Percentiles rank a stretch among this genome's conserved stretches.
Evolutionary conservation across 35 echinoderm and acorn worm species (phyloP).

Genomic region (Diadema setosum): DNA sequence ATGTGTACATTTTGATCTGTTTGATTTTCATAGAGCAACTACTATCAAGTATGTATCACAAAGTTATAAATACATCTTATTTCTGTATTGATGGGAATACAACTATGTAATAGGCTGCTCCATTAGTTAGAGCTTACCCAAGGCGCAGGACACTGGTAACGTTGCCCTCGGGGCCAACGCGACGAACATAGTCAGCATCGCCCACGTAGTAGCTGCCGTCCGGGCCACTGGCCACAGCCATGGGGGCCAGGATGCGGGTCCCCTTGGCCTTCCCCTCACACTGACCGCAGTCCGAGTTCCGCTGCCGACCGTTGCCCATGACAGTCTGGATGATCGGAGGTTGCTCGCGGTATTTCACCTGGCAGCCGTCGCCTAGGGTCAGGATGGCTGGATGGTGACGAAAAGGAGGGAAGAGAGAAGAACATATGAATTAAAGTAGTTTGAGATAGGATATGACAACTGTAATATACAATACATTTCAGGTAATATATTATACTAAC

Average conservation of each 20-base stretch:
- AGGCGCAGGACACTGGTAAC: conserved; percentile 64
- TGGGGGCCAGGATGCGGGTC: conserved; percentile 74
- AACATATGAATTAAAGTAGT: too few species aligned
- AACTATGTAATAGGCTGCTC: too few species aligned
- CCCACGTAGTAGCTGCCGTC: conserved; percentile 89
- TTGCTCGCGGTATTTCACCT: conserved; percentile 45
- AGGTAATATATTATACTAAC: neutral
- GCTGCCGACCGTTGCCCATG: conserved; percentile 78
- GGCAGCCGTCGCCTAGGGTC: conserved; percentile 60
- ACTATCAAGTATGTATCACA: too few species aligned
- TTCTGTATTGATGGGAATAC: too few species aligned
- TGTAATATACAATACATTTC: too few species aligned
- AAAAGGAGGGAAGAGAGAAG: neutral
- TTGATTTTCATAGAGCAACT: too few species aligned
- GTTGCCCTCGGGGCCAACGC: conserved; percentile 77
- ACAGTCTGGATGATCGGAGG: conserved; percentile 64
- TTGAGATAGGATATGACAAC: neutral
- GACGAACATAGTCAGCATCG: conserved; percentile 79
- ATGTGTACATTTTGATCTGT: too few species aligned
- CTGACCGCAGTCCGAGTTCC: conserved; percentile 52
- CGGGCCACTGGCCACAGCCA: conserved; percentile 52
- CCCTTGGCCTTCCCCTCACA: conserved; percentile 81
- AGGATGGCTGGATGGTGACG: conserved; percentile 47
- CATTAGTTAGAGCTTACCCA: conserved; percentile 30
- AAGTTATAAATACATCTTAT: too few species aligned